Evolutionary conservation across 2,113 vertebrate genomes (phyloP), one percentile per base, ranked within the genome.

Genomic region (Phalacrocorax pelagicus): DNA sequence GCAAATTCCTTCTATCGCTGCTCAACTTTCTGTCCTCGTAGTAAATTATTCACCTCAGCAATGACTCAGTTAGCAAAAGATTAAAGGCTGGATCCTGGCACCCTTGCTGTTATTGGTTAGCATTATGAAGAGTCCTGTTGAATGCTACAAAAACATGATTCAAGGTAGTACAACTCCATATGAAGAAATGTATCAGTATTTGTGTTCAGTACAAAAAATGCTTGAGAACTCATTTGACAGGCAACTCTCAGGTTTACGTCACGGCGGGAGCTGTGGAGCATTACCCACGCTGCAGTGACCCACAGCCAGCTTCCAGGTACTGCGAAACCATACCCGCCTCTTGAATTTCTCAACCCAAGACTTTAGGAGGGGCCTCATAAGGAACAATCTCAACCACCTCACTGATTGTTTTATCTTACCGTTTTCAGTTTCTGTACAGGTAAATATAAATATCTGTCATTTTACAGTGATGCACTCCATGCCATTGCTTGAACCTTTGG

Each of bases 1-100:
- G 93, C 96, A 95, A 80, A 94, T 96, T 97, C 89, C 81, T 95
- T 85, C 92, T 73, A 55, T 92, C 86, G 52, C 58, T 63, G 81
- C 84, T 94, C 86, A 89, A 10, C 62, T 89, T 85, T 87, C 54
- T 46, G 44, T 94, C 78, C 62, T 44, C 0, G 0, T 20, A 66
- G 96, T 94, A 73, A 96, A 92, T 96, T 58, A 95, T 94, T 94
- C 81, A 96, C 81, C 86, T 89, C 65, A 38, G 94, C 91, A 85
- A 30, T 73, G 86, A 62, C 70, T 94, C 89, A 54, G 79, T 83
- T n/a, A 93, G 83, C 55, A 38, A 34, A 32, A 71, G 83, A 95
- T 94, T 52, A 93, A 83, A 92, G 86, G 72, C 86, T 84, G 69
- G 63, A 7, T 65, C 5, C 59, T 81, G 71, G 93, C 67, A n/a